Conservation (phyloP, 2,888 invertebrate genomes). For the Nipponacmea schrenckii region DNA sequence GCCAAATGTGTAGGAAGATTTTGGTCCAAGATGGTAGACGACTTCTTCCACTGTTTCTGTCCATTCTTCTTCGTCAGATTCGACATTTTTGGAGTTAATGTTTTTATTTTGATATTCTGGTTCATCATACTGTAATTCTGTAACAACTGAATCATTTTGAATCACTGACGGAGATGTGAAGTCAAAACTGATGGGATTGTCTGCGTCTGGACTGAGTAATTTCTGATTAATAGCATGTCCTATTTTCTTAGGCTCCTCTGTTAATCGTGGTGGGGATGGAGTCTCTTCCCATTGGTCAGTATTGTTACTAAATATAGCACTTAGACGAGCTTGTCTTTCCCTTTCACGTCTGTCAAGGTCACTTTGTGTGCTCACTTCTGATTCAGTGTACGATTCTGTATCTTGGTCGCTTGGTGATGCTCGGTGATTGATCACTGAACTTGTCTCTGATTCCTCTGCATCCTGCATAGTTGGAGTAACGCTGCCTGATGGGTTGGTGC, state of each 20-base stretch:
- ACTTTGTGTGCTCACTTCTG: slow-evolving; percentile 6
- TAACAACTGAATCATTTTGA: slow-evolving; percentile 18
- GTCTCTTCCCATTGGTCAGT: neutral
- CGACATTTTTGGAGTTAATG: slow-evolving; percentile 18
- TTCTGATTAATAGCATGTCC: neutral
- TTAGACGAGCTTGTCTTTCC: neutral
- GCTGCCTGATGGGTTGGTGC: slow-evolving; percentile 23
- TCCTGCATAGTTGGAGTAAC: slow-evolving; percentile 24
- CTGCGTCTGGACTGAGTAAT: neutral
- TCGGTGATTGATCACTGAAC: slow-evolving; percentile 32
- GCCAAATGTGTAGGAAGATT: slow-evolving; percentile 26
- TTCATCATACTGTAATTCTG: neutral
- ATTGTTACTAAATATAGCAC: slow-evolving; percentile 5
- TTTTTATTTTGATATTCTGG: slow-evolving; percentile 26
- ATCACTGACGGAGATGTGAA: slow-evolving; percentile 36
- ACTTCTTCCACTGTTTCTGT: slow-evolving; percentile 33
- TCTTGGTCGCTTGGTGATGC: slow-evolving; percentile 16
- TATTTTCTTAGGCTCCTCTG: neutral
- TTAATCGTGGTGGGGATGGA: neutral
- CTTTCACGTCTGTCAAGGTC: neutral
- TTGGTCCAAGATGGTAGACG: slow-evolving; percentile 31
- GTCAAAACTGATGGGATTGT: neutral
- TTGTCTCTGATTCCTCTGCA: slow-evolving; percentile 37
- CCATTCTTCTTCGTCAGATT: slow-evolving; percentile 37
- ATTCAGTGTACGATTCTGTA: slow-evolving; percentile 28